Conservation (phyloP, 2,113 vertebrate species). For the Pampusana beccarii region DNA sequence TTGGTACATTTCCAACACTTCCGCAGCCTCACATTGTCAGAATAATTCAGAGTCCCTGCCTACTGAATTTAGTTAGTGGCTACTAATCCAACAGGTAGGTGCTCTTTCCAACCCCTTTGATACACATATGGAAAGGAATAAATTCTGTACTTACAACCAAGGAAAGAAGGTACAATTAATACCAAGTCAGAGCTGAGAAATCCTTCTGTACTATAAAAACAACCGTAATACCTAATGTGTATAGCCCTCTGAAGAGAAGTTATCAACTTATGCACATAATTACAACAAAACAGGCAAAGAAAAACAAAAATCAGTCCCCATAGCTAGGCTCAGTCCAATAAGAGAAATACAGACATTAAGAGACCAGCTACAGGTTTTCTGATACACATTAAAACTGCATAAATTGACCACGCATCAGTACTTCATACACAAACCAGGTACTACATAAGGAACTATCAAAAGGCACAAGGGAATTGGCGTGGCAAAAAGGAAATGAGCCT, state of each 20-base stretch:
- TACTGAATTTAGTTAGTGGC: neutral
- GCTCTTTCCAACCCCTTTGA: neutral
- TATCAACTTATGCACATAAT: conserved; percentile 16
- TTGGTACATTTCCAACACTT: neutral
- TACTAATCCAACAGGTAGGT: neutral
- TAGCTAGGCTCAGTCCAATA: neutral
- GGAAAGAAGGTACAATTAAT: neutral
- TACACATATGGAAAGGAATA: neutral
- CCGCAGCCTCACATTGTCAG: neutral
- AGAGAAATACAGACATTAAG: neutral
- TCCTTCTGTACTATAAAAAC: neutral
- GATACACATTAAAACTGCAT: neutral
- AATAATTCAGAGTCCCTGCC: neutral
- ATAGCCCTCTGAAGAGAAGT: conserved; percentile 6
- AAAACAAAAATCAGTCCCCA: neutral
- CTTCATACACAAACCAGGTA: neutral
- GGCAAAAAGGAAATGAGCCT: conserved; percentile 19
- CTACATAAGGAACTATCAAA: conserved; percentile 16
- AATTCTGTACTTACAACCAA: neutral
- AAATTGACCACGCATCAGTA: neutral
- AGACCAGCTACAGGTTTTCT: neutral
- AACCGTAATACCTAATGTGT: neutral
- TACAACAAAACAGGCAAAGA: neutral
- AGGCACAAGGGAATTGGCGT: neutral
- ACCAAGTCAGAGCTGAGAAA: conserved; percentile 10